Conservation (phyloP, 1,140 invertebrate species). For the Schlechtendalia chinensis region DNA sequence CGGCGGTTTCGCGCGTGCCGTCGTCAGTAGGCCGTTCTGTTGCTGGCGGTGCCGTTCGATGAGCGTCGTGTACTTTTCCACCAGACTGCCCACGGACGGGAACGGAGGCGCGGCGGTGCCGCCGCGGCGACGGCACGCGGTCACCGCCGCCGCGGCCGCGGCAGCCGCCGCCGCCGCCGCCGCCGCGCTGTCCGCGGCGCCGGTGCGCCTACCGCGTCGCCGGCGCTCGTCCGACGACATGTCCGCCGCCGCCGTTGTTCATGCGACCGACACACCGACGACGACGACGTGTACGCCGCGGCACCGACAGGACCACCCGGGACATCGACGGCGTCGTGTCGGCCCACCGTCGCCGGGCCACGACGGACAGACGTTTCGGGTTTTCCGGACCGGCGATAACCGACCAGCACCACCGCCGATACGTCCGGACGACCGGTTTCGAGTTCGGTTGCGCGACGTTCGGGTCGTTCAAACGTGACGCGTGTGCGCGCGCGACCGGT, state of each 20-base stretch:
- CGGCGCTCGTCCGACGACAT: conserved; percentile 40
- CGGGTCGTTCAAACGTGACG: too few relatives aligned
- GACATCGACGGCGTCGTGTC: conserved; percentile 6
- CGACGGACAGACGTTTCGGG: too few relatives aligned
- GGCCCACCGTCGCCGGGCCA: background rate
- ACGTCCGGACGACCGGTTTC: too few relatives aligned
- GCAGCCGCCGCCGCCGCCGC: conserved; percentile 7
- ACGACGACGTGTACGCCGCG: background rate
- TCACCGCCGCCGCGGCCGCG: conserved; percentile 18
- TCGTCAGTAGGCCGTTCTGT: background rate
- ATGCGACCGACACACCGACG: background rate
- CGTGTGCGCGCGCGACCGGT: conserved; percentile 32
- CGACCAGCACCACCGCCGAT: too few relatives aligned
- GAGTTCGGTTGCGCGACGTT: too few relatives aligned
- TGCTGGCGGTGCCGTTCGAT: conserved; percentile 42
- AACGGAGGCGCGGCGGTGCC: conserved; percentile 18
- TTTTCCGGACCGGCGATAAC: too few relatives aligned
- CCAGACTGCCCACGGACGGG: conserved; percentile 41
- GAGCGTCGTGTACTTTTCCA: conserved; percentile 47
- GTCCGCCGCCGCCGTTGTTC: conserved; percentile 17
- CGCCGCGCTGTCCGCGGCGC: background rate
- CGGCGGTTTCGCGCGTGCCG: background rate
- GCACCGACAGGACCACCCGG: background rate
- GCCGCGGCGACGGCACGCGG: conserved; percentile 3
- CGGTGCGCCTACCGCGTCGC: conserved; percentile 1